Conservation (phyloP, 1,140 invertebrate species). For the Battus philenor region DNA sequence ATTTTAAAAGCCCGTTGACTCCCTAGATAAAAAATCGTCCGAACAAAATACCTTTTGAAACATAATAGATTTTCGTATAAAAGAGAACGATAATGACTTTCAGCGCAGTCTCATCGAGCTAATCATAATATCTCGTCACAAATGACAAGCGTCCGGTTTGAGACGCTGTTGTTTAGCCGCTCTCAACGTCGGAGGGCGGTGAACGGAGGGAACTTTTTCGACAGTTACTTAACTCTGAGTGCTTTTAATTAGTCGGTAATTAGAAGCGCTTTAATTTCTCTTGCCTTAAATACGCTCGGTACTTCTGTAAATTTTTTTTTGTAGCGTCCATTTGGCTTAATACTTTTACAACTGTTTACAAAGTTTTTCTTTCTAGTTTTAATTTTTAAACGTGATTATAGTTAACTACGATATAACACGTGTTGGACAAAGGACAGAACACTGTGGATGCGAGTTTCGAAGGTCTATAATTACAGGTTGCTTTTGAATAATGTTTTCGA, state of each 20-base stretch:
- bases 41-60: too few relatives aligned
- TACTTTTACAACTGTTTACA: too few relatives aligned
- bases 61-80: too few relatives aligned
- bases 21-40: too few relatives aligned
- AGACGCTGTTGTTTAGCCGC: conserved; percentile 5
- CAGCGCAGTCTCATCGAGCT: neutral
- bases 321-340: neutral
- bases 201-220: conserved; percentile 14
- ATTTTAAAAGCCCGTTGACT: too few relatives aligned
- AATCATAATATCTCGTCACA: neutral
- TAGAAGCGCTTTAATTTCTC: conserved; percentile 17
- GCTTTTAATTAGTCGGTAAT: conserved; percentile 24
- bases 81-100: neutral
- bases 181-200: neutral
- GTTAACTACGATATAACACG: too few relatives aligned
- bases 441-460: too few relatives aligned
- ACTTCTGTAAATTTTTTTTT: neutral
- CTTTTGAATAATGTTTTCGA: too few relatives aligned
- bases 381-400: too few relatives aligned
- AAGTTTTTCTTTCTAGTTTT: too few relatives aligned
- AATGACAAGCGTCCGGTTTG: neutral
- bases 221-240: conserved; percentile 20
- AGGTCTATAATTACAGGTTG: too few relatives aligned
- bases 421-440: too few relatives aligned
- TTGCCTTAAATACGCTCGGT: conserved; percentile 5